These are phyloP conservation scores for Cossypha dichroa DNA, from an alignment of 2,797 vertebrate genomes.

Conservation along the genomic window DNA sequence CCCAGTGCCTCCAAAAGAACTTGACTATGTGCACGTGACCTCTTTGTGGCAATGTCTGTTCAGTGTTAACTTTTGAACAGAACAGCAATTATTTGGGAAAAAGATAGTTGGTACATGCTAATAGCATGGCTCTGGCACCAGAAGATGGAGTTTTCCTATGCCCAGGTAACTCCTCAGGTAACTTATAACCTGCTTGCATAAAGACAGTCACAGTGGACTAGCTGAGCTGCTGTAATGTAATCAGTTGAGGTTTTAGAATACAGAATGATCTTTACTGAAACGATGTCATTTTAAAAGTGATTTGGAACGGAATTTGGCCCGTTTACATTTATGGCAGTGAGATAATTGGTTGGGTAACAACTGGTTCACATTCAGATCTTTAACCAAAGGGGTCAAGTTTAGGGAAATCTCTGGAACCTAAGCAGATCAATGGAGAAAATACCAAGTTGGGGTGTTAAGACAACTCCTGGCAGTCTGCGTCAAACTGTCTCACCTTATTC, in stretches of 20 bases:
- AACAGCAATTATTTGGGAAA: not conserved
- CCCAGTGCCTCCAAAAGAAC: not conserved
- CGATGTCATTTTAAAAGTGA: accelerated
- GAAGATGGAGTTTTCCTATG: not conserved
- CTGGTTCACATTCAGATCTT: not conserved
- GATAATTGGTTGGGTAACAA: not conserved
- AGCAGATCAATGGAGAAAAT: not conserved
- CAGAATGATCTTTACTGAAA: not conserved
- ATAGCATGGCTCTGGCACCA: accelerated
- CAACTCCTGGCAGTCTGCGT: not conserved
- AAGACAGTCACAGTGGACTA: not conserved
- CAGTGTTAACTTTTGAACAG: not conserved
- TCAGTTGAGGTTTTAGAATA: not conserved
- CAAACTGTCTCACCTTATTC: not conserved
- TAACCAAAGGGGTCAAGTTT: not conserved
- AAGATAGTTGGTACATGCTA: not conserved
- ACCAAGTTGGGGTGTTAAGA: not conserved
- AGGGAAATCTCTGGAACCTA: not conserved
- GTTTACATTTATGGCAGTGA: not conserved
- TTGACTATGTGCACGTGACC: not conserved
- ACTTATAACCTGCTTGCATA: not conserved
- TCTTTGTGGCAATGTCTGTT: not conserved
- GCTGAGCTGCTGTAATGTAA: not conserved
- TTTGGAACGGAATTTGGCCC: not conserved
- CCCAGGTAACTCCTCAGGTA: not conserved